A percentile compares a stretch with the other conserved stretches of the same genome.
phyloP scores from a whole-genome alignment of 92 coral and sea anemone genomes.

The Porites divaricata region DNA sequence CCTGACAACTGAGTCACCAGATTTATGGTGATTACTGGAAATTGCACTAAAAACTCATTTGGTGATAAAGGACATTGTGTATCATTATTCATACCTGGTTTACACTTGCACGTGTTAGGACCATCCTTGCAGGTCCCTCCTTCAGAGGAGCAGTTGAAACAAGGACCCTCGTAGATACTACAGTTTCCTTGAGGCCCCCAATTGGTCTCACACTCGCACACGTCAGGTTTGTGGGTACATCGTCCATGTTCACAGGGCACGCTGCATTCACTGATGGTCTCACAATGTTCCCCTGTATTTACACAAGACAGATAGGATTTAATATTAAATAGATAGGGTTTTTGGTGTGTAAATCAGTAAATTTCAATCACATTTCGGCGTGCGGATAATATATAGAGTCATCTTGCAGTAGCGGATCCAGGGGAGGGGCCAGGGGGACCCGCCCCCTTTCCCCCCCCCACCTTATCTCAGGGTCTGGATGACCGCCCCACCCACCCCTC shows the following conservation, averaged over 20 bases:
- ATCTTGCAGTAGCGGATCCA: too few species aligned
- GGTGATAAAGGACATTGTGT: too few species aligned
- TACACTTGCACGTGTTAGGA: slow-evolving; percentile 87
- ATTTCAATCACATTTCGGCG: too few species aligned
- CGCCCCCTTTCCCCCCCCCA: too few species aligned
- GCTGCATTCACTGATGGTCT: slow-evolving; percentile 77
- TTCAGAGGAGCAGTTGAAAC: slow-evolving; percentile 75
- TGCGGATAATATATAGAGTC: too few species aligned
- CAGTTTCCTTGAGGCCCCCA: slow-evolving; percentile 77
- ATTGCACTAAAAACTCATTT: too few species aligned
- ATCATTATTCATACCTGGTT: slow-evolving; percentile 52
- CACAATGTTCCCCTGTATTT: slow-evolving; percentile 72
- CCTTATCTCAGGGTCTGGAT: too few species aligned
- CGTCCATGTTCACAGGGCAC: slow-evolving; percentile 87
- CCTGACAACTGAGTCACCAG: too few species aligned
- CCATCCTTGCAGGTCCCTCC: slow-evolving; percentile 88
- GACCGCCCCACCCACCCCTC: too few species aligned
- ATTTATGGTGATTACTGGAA: too few species aligned
- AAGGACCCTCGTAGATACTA: slow-evolving; percentile 67
- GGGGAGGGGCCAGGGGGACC: too few species aligned
- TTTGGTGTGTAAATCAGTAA: too few species aligned
- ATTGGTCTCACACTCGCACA: slow-evolving; percentile 76
- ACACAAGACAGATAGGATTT: background rate
- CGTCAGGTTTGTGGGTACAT: slow-evolving; percentile 63
- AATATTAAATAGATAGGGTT: background rate